Conservation (phyloP, 1,140 invertebrate genomes). For the Scylla paramamosain region DNA sequence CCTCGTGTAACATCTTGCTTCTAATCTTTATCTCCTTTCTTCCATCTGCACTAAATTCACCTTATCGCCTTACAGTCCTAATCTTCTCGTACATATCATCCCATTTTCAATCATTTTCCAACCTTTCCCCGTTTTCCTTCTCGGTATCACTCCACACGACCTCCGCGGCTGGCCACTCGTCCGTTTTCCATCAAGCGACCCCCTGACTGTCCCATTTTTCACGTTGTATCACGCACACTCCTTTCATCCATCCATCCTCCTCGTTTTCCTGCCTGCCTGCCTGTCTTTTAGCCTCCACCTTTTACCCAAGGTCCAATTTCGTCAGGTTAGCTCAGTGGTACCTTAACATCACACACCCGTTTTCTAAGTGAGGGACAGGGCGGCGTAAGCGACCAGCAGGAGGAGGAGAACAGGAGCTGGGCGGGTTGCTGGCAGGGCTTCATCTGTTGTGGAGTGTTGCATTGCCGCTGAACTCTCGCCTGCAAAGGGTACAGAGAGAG, state of each 20-base stretch:
- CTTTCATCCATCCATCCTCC: background rate
- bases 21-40: no score
- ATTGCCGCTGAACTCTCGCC: constrained; percentile 48
- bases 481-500: background rate
- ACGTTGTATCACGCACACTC: background rate
- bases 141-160: background rate
- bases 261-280: background rate
- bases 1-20: no score
- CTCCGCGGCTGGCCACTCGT: no score
- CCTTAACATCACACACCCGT: background rate
- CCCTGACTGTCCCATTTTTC: background rate
- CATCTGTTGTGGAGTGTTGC: constrained; percentile 24
- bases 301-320: background rate
- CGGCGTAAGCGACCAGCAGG: background rate
- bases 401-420: no score
- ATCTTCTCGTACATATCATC: no score
- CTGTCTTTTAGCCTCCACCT: background rate
- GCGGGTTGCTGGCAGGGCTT: background rate
- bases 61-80: no score
- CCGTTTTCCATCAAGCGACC: background rate
- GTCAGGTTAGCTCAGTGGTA: background rate
- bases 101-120: background rate
- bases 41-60: no score
- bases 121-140: background rate
- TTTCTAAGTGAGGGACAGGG: background rate